A percentile compares a stretch with the other conserved stretches of the same genome.
Evolutionary conservation across 2,797 vertebrate genomes (phyloP).

Genomic region (Galagoides demidoff): DNA sequence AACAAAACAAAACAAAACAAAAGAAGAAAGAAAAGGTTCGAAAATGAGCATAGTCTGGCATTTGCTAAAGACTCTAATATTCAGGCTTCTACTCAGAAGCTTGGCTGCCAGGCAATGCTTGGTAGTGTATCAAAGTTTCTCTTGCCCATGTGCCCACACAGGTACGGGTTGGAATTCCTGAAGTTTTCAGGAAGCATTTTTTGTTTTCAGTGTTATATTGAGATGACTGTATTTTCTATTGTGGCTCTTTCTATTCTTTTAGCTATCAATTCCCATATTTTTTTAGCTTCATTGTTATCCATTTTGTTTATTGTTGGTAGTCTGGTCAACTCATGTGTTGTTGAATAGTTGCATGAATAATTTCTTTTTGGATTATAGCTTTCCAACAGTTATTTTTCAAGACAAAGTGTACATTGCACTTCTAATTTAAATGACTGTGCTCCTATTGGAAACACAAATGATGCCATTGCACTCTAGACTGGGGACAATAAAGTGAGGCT

Average conservation of each 20-base stretch:
- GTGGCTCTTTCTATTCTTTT: neutral
- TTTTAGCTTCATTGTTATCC: neutral
- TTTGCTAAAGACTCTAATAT: neutral
- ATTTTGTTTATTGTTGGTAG: neutral
- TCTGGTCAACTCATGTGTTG: neutral
- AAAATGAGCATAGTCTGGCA: neutral
- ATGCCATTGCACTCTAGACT: too few species aligned
- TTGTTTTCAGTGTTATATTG: too few species aligned
- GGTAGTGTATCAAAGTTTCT: neutral
- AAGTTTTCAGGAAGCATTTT: neutral
- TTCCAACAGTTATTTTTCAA: neutral
- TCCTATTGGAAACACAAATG: neutral
- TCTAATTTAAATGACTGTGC: neutral
- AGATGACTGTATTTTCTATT: neutral
- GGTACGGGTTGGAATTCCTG: neutral
- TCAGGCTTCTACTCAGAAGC: neutral
- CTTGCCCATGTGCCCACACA: neutral
- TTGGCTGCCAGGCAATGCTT: neutral
- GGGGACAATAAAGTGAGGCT: too few species aligned
- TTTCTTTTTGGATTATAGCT: neutral
- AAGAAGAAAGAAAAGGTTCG: neutral
- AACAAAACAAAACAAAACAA: too few species aligned
- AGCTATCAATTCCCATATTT: neutral
- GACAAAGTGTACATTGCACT: neutral
- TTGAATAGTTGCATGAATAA: neutral